Base-by-base conservation (phyloP, 2,113 vertebrate genomes). In the Alligator mississippiensis region DNA sequence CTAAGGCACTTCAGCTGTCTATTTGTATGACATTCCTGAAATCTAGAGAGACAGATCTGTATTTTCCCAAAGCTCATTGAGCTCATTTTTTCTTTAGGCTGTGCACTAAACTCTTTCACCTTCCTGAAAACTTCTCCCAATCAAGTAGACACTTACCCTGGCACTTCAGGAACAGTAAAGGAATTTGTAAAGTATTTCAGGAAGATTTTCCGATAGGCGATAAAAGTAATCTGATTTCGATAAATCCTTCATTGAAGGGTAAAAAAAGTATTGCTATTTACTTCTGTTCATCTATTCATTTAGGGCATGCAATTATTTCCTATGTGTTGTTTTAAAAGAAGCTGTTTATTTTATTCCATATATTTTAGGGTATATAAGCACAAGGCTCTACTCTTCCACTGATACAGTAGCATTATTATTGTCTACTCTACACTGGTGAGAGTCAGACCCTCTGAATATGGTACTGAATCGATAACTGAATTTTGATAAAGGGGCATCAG, bases 401-500 rank as follows among this genome's bases (percentile, higher is more conserved):
- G 89, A 91, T 78, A 88, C 27, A 21, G 77, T 90, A 1, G 1
- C 9, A 74, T 62, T 86, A 90, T 77, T 93, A 82, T 86, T 92
- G 88, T 18, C 22, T 89, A 47, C 34, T 88, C 79, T 95, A 61
- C 5, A 84, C n/a, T 62, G 80, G 64, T 38, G 92, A 95, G 84
- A 68, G 84, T 58, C 47, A 76, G 14, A 34, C 11, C 14, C 16
- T 77, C 55, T 75, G 88, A 93, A 89, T 91, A 94, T 15, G 24
- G 59, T 90, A 76, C 72, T 63, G 86, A 96, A 94, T 90, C 54
- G 89, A 81, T 28, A 6, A 15, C 62, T 80, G 66, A 90, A 88
- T 91, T 91, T 86, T 47, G 47, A 86, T 88, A 74, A 82, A 79
- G 80, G 81, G 77, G 88, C 15, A 90, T 84, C 94, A 94, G 75